Evolutionary conservation across 2,797 vertebrate species (phyloP).

Genomic region (Carcharodon carcharias): DNA sequence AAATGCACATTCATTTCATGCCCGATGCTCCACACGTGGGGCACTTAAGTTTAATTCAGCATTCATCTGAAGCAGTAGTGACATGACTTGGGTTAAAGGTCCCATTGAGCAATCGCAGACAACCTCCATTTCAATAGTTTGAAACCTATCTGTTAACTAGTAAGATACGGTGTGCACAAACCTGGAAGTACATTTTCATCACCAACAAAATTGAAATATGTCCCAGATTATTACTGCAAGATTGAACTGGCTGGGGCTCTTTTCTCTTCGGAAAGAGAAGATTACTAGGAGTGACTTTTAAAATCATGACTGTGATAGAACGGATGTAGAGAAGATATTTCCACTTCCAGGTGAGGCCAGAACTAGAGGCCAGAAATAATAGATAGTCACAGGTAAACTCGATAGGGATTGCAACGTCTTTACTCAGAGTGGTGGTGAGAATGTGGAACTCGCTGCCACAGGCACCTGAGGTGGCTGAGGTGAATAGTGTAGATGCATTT

Average conservation of each 20-base stretch:
- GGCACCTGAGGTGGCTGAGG: background rate
- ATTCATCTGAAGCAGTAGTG: constrained; percentile 57
- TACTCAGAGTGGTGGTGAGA: background rate
- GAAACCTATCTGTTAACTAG: background rate
- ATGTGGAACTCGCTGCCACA: background rate
- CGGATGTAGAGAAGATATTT: background rate
- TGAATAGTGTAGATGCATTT: background rate
- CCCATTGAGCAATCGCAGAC: constrained; percentile 40
- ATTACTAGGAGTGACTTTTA: background rate
- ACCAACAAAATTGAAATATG: background rate
- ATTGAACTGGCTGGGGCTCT: background rate
- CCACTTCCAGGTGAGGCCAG: background rate
- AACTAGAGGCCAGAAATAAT: background rate
- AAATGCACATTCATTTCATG: constrained; percentile 66
- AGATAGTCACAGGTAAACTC: background rate
- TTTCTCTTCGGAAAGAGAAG: background rate
- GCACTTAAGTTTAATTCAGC: constrained; percentile 57
- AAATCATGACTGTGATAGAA: background rate
- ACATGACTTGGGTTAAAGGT: constrained; percentile 50
- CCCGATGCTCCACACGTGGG: constrained; percentile 51
- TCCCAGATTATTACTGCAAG: background rate
- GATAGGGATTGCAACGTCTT: background rate
- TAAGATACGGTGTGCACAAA: background rate
- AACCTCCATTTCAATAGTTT: background rate
- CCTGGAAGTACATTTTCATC: background rate